Evolutionary conservation across 2,797 vertebrate species (phyloP), one percentile per base, ranked within the genome.

Genomic region (Todus mexicanus): DNA sequence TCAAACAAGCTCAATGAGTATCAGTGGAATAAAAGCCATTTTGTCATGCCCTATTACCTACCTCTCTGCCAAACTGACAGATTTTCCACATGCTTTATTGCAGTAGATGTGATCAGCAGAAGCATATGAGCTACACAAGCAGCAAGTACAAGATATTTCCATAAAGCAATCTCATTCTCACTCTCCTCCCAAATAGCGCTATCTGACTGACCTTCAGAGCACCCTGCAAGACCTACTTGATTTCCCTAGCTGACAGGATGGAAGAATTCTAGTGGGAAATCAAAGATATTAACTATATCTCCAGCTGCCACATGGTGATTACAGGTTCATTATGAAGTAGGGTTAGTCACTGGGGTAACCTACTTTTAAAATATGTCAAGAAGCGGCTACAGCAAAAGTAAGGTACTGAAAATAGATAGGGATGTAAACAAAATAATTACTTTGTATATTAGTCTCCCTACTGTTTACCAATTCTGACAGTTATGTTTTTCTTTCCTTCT

Each of bases 41-140:
- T 92, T 84, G 68, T 87, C 71, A 79, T 84, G 78, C 74, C 75
- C 87, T 89, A 43, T 92, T 93, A 81, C 78, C 60, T 77, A n/a
- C 57, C 82, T 48, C 53, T 65, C 57, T 94, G 79, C 82, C 87
- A 89, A 90, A 87, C 21, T 76, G 89, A 84, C 84, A 87, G 78
- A 84, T 92, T 95, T 94, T 79, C 81, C 92, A 78, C 90, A 53
- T 43, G 66, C 68, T 87, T 93, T 90, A 93, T 51, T 89, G 71
- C 69, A 63, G 31, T 26, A 64, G 57, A 19, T 85, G 61, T 85
- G 78, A 93, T 82, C 72, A 93, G 68, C 65, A 89, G 84, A 94
- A 77, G 84, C 79, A 83, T 59, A 81, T 45, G 64, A 83, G 66
- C 73, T 88, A n/a, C 35, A 66, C 47, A 51, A 78, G 82, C 72